Evolutionary conservation across 2,888 invertebrate species (phyloP).

Genomic region (Pristionchus arcanus): DNA sequence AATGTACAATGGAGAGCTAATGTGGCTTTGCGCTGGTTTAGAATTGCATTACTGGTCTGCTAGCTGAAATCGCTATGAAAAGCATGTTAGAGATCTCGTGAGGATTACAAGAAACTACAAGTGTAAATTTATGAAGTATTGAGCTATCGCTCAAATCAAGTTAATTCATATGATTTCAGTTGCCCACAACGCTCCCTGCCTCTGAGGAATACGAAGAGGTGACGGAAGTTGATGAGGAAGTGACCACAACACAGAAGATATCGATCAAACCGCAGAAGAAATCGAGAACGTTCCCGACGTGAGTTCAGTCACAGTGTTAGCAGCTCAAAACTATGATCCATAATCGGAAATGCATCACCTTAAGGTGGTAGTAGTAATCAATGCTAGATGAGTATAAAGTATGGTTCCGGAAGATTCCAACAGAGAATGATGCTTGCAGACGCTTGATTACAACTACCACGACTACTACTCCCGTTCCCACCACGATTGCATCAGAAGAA

Average conservation of each 20-base stretch:
- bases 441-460: conserved; percentile 35
- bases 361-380: no score
- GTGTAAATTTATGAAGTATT: no score
- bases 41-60: no score
- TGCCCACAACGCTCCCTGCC: conserved; percentile 37
- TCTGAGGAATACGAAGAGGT: conserved; percentile 53
- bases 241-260: conserved; percentile 26
- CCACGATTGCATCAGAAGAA: conserved; percentile 15
- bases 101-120: no score
- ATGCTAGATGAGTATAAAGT: background rate
- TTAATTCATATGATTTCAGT: background rate
- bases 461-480: conserved; percentile 10
- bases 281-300: conserved; percentile 42
- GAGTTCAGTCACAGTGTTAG: background rate
- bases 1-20: background rate
- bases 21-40: no score
- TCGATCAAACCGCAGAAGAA: conserved; percentile 54
- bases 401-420: no score
- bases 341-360: no score
- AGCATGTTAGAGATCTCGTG: no score
- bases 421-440: background rate
- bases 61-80: no score
- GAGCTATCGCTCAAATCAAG: background rate
- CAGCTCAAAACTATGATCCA: no score
- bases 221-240: conserved; percentile 45